phyloP scores from a whole-genome alignment of 2,888 invertebrate genomes.

The Apotomis capreana region DNA sequence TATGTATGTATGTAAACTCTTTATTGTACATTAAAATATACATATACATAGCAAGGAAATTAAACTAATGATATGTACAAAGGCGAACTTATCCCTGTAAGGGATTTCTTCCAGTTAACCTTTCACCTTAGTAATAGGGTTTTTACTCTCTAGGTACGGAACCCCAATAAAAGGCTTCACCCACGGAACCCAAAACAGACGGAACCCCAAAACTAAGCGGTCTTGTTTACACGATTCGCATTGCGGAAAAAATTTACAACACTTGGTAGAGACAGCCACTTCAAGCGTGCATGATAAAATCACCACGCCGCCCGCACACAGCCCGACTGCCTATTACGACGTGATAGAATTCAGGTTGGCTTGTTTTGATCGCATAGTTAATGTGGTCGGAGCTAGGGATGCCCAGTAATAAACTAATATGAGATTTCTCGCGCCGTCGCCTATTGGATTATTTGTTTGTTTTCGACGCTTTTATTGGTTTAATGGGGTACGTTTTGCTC shows the following conservation, averaged over 20 bases:
- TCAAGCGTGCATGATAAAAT: conserved; percentile 63
- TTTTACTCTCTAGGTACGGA: too few species aligned
- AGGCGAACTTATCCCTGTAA: too few species aligned
- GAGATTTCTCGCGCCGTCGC: conserved; percentile 57
- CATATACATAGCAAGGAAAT: too few species aligned
- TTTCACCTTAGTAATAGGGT: too few species aligned
- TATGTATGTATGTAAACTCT: too few species aligned
- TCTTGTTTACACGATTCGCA: conserved; percentile 47
- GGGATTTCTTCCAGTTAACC: too few species aligned
- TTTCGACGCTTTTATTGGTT: conserved; percentile 44
- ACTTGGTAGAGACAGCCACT: conserved; percentile 61
- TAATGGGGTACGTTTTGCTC: conserved; percentile 18
- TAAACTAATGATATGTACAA: too few species aligned
- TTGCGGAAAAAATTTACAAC: conserved; percentile 64
- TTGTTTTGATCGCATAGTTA: conserved; percentile 41
- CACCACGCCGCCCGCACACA: conserved; percentile 48
- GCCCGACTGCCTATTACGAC: conserved; percentile 46
- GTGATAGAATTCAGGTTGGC: conserved; percentile 51
- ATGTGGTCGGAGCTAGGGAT: conserved; percentile 49
- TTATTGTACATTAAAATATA: too few species aligned
- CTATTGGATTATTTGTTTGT: conserved; percentile 59
- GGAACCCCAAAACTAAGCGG: conserved; percentile 52
- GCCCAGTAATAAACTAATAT: conserved; percentile 66
- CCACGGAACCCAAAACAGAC: conserved; percentile 32
- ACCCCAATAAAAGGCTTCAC: neutral